Conservation (phyloP, 2,113 vertebrate genomes). For the Symphodus melops region DNA sequence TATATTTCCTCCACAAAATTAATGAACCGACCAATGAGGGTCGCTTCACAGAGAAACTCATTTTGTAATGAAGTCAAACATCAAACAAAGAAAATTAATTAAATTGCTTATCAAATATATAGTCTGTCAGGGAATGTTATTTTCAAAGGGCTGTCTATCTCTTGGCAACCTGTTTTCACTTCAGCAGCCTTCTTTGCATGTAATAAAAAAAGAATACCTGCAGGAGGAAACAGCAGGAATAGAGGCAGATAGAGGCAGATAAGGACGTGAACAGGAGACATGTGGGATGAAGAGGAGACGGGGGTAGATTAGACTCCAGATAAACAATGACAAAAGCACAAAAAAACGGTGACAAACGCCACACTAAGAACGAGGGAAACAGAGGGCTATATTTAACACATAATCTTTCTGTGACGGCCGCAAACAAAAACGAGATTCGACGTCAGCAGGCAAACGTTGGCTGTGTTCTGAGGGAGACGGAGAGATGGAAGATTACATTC, state of each 20-base stretch:
- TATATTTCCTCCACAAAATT: slow-evolving; percentile 73
- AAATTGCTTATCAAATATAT: slow-evolving; percentile 80
- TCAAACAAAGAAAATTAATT: slow-evolving; percentile 83
- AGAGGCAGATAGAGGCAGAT: slow-evolving; percentile 59
- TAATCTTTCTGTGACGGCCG: slow-evolving; percentile 36
- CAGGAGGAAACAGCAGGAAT: slow-evolving; percentile 52
- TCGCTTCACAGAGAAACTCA: slow-evolving; percentile 53
- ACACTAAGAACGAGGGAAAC: slow-evolving; percentile 38
- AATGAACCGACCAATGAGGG: slow-evolving; percentile 68
- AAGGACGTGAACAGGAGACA: slow-evolving; percentile 55
- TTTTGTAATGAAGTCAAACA: slow-evolving; percentile 78
- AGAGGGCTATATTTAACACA: slow-evolving; percentile 63
- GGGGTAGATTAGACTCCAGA: slow-evolving; percentile 53
- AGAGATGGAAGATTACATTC: slow-evolving; percentile 41
- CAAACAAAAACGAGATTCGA: slow-evolving; percentile 37
- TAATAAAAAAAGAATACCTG: slow-evolving; percentile 67
- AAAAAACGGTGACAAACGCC: slow-evolving; percentile 47
- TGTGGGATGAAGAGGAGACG: slow-evolving; percentile 37
- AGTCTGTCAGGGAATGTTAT: slow-evolving; percentile 71
- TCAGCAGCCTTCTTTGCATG: slow-evolving; percentile 39
- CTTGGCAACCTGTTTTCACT: slow-evolving; percentile 58
- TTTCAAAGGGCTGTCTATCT: slow-evolving; percentile 60
- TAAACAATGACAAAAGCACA: slow-evolving; percentile 61
- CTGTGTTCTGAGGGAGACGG: slow-evolving; percentile 1
- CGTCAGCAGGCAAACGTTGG: slow-evolving; percentile 33